phyloP scores from a whole-genome alignment of 2,797 vertebrate species.

The Oophaga sylvatica region DNA sequence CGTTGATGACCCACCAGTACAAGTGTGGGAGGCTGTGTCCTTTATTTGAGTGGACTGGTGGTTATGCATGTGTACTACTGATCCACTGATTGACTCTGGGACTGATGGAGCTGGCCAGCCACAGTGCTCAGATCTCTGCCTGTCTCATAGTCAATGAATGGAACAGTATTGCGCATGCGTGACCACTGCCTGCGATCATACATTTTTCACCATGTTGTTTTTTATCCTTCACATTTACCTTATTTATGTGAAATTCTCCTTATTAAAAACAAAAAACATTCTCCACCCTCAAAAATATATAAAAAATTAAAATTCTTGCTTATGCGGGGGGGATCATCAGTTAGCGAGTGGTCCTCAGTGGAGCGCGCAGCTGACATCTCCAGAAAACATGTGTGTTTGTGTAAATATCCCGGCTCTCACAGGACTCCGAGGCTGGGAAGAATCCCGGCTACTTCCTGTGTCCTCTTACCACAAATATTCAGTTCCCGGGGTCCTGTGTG shows the following conservation, averaged over 20 bases:
- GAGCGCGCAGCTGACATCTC: conserved; percentile 37
- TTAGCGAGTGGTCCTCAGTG: neutral
- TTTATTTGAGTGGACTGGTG: too few relatives aligned
- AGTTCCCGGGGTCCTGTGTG: conserved; percentile 19
- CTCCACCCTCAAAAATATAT: neutral
- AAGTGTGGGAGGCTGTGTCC: too few relatives aligned
- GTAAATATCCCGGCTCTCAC: conserved; percentile 31
- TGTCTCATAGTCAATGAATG: too few relatives aligned
- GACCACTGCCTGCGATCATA: too few relatives aligned
- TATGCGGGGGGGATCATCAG: conserved; percentile 5
- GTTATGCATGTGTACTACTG: too few relatives aligned
- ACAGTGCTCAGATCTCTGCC: too few relatives aligned
- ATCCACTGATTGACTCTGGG: too few relatives aligned
- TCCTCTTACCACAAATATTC: neutral
- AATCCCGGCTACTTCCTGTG: conserved; percentile 52
- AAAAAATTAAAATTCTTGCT: conserved; percentile 9
- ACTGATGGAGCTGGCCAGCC: too few relatives aligned
- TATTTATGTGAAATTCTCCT: neutral
- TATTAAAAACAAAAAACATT: neutral
- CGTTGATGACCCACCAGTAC: too few relatives aligned
- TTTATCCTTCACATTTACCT: too few relatives aligned
- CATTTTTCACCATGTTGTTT: too few relatives aligned
- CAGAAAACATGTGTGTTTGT: conserved; percentile 41
- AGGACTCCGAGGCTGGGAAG: conserved; percentile 20
- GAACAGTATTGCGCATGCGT: too few relatives aligned